Evolutionary conservation across 2,888 invertebrate species (phyloP).

Genomic region (Unio delphinus): DNA sequence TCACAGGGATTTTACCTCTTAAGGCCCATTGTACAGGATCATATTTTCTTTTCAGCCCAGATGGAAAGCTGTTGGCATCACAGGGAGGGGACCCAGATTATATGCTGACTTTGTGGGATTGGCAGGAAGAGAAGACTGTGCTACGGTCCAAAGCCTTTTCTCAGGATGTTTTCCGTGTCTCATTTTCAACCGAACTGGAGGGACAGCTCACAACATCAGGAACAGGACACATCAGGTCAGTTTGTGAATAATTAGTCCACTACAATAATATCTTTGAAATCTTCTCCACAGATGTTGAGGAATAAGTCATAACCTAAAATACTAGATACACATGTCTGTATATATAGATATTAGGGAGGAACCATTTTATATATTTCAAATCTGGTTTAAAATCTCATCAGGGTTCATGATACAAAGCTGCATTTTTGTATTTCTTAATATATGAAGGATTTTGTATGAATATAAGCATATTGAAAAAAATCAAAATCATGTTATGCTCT

Average conservation of each 20-base stretch:
- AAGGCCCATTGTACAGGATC: not conserved
- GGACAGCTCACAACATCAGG: conserved; percentile 87
- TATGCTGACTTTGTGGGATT: conserved; percentile 90
- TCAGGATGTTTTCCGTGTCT: conserved; percentile 84
- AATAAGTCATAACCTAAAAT: no score
- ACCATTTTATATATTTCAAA: no score
- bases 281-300: no score
- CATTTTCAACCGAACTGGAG: conserved; percentile 86
- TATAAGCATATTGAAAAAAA: not conserved
- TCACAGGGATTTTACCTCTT: no score
- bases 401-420: no score
- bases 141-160: conserved; percentile 87
- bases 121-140: conserved; percentile 83
- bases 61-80: conserved; percentile 85
- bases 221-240: conserved; percentile 72
- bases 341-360: no score
- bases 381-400: no score
- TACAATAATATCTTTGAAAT: no score
- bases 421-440: no score
- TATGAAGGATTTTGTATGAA: no score
- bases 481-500: not conserved
- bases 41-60: conserved; percentile 76
- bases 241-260: not conserved
- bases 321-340: no score
- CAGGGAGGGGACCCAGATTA: conserved; percentile 90